Evolutionary conservation across 2,888 invertebrate genomes (phyloP), one percentile per base, ranked within the genome.

Genomic region (Cremastobaeus sp.): DNA sequence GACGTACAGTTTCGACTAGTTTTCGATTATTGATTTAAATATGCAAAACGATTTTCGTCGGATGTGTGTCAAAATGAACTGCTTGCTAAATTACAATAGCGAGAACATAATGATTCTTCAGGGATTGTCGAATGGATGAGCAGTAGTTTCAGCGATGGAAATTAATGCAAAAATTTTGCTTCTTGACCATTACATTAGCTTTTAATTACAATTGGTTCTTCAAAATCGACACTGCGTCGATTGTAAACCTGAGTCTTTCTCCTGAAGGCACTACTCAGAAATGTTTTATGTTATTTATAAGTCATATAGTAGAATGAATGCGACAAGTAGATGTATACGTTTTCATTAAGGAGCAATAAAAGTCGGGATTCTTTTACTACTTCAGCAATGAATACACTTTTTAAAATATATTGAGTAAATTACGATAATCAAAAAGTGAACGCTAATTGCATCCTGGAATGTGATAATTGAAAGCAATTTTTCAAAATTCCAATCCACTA

Each of bases 121-220:
- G n/a, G n/a, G n/a, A n/a, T n/a, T n/a, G n/a, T n/a, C n/a, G n/a
- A n/a, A n/a, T n/a, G n/a, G n/a, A n/a, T n/a, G n/a, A n/a, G n/a
- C n/a, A n/a, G n/a, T n/a, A n/a, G n/a, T n/a, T n/a, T n/a, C n/a
- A n/a, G n/a, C 20, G 12, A 57, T 21, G 28, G 32, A 43, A 34
- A 43, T 39, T 32, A 34, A 21, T 18, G 43, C 18, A 32, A 55
- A 32, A 55, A 12, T 55, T 39, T 30, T 2, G 0, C 20, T 55
- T 54, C n/a, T n/a, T n/a, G n/a, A n/a, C n/a, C n/a, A n/a, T n/a
- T n/a, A n/a, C n/a, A n/a, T n/a, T n/a, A n/a, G n/a, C n/a, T 45
- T 52, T 54, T 54, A 64, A 65, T 65, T 54, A 37, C 54, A 12
- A n/a, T n/a, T n/a, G n/a, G n/a, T n/a, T n/a, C n/a, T n/a, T n/a